Evolutionary conservation across 2,113 vertebrate genomes (phyloP).

Genomic region (Muntiacus reevesi): DNA sequence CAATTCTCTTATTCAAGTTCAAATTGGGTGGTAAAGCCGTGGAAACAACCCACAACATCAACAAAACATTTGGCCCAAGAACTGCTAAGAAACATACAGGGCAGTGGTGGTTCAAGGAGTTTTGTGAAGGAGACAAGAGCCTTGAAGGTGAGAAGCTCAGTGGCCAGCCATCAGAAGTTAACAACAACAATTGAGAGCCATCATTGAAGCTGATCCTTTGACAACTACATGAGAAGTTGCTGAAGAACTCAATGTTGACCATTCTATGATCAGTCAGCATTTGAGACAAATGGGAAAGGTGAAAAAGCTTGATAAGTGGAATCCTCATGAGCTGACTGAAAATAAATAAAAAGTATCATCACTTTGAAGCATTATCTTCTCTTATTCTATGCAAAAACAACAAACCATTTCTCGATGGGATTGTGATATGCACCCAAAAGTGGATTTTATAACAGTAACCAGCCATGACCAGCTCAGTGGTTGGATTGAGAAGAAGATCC

Average conservation of each 20-base stretch:
- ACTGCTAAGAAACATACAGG: background rate
- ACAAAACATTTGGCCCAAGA: background rate
- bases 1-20: background rate
- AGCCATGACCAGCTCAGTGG: background rate
- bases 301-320: background rate
- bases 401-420: background rate
- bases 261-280: background rate
- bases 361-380: background rate
- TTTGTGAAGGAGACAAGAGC: background rate
- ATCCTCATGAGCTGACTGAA: background rate
- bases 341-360: background rate
- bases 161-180: background rate
- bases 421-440: background rate
- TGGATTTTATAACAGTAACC: background rate
- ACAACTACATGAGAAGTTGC: background rate
- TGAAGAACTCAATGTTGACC: fast-evolving
- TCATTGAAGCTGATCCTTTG: background rate
- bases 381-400: background rate
- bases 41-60: background rate
- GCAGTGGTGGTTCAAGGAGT: background rate
- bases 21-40: background rate
- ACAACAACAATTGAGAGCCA: background rate
- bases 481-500: background rate
- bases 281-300: background rate
- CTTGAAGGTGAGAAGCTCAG: background rate